Evolutionary conservation across 2,797 vertebrate species (phyloP).

Genomic region (Euphonia xanthogaster): DNA sequence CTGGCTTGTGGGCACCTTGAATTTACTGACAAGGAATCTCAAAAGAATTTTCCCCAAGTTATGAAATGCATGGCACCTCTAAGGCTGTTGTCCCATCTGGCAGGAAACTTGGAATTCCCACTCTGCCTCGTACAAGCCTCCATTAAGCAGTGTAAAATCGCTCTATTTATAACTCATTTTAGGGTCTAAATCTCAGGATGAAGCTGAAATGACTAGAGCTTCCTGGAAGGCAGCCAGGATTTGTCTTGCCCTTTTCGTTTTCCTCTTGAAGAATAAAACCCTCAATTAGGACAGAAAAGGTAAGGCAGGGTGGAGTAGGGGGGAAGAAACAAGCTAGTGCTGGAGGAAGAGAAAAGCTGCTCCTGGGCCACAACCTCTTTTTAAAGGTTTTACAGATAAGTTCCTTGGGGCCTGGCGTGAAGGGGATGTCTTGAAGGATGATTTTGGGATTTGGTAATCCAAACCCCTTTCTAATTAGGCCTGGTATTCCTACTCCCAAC

Average conservation of each 20-base stretch:
- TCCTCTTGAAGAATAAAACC: conserved; percentile 15
- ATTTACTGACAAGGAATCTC: not conserved
- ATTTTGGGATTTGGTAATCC: not conserved
- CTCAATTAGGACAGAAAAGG: conserved; percentile 20
- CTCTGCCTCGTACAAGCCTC: not conserved
- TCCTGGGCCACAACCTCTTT: not conserved
- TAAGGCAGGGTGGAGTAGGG: not conserved
- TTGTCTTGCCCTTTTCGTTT: conserved; percentile 22
- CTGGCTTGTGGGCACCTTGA: not conserved
- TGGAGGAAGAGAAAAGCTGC: not conserved
- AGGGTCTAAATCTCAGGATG: conserved; percentile 44
- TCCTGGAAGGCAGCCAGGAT: conserved; percentile 33
- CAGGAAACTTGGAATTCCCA: not conserved
- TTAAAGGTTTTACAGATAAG: not conserved
- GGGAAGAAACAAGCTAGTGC: not conserved
- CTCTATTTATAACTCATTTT: conserved; percentile 52
- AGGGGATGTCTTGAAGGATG: not conserved
- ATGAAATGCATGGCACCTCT: not conserved
- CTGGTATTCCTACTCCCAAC: not conserved
- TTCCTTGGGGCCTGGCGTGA: not conserved
- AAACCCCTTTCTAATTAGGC: not conserved
- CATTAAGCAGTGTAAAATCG: conserved; percentile 6
- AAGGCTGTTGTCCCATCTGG: not conserved
- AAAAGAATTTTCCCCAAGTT: not conserved
- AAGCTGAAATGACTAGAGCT: conserved; percentile 20